Evolutionary conservation across 1,140 invertebrate species (phyloP), one percentile per base, ranked within the genome.

Genomic region (Papilio xuthus): DNA sequence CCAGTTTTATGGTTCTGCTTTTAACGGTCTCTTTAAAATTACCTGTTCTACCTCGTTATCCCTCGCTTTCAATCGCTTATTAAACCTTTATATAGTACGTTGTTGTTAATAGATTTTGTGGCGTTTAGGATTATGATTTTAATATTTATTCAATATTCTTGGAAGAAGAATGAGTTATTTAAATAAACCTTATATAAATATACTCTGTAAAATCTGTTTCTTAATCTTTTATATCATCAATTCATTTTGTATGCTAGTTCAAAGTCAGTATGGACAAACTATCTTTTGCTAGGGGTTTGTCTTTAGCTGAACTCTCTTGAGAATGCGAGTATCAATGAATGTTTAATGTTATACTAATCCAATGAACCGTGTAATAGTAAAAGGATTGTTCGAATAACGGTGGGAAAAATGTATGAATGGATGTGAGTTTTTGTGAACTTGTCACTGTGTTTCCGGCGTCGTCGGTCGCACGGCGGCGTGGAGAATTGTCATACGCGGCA

Each of bases 361-460:
- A 84, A 81, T 83, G 82, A 80, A 56, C 79, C 81, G 72, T 53
- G 79, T 89, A 87, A 89, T 91, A 85, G 85, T 84, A 85, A 88
- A 83, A 80, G 82, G 83, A 88, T 89, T 89, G 89, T 89, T 85
- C 78, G 56, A 80, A 78, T 89, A 80, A 77, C 80, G 83, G 82
- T 87, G 83, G 86, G 84, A 85, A 90, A 92, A 90, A 92, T 88
- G 47, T 85, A 90, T 92, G 90, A 92, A 92, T 92, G 90, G 91
- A 91, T 88, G 86, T 90, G 80, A 88, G 85, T 92, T 93, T 93
- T 93, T 92, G 90, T 93, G 88, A 78, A 89, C 90, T 90, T 92
- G 90, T 92, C 91, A 88, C 86, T 90, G 81, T 79, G 86, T 92
- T 93, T 92, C 91, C 92, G 90, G 90, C 88, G 84, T 79, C 75